Base-by-base conservation (phyloP, 2,113 vertebrate species). In the Chunga burmeisteri region DNA sequence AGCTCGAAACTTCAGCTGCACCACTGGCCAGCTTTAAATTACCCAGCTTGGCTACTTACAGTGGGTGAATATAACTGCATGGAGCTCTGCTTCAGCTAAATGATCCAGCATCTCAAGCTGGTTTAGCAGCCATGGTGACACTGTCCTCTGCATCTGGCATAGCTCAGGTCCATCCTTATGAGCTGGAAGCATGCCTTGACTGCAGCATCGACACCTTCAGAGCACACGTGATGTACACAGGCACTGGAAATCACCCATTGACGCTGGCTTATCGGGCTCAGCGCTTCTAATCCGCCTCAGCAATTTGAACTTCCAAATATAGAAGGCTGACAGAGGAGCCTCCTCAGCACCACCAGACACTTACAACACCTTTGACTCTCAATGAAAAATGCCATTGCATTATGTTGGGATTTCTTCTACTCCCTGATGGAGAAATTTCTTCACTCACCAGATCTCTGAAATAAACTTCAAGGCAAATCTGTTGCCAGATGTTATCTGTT, bases 251-350 rank as follows among this genome's bases (percentile, higher is more conserved):
- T n/a, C 9, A 1, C 65, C 59, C 70, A 58, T 65, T 94, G 93
- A 42, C 13, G 1, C 70, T 62, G 67, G 70, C 42, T 94, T 77
- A 89, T 27, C 0, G 0, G 25, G 77, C 80, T 92, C 90, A 94
- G 75, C 0, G 0, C 46, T 52, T 29, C 77, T 87, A 84, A 96
- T 94, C 91, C 88, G 40, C 26, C 62, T 56, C 84, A 80, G 70
- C 81, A 95, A 65, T 79, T 27, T 65, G 56, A 89, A 26, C 36
- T 79, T 63, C 84, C 78, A 90, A 42, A 85, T 90, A 94, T 13
- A 95, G 90, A 50, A 68, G 70, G 78, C 25, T 79, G 73, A 63
- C 19, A 49, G 30, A 42, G 52, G 26, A 96, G 61, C 55, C 32
- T 81, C 36, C 52, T 22, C 65, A 55, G 58, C 58, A 74, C 50